Base-by-base conservation (phyloP, 1,140 invertebrate genomes). In the Wiebesia pumilae region DNA sequence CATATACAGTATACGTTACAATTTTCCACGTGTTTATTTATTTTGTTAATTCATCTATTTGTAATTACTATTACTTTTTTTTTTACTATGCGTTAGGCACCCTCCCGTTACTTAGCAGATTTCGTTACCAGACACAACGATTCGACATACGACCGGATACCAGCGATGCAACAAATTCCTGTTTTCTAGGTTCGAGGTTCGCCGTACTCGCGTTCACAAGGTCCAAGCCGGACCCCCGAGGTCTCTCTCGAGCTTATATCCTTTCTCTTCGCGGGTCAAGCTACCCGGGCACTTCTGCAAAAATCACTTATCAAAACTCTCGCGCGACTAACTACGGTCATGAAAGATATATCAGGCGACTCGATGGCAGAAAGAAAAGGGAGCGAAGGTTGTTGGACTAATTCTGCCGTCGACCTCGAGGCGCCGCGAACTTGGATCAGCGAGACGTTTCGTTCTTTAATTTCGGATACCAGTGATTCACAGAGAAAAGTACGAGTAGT, bases 51-150 rank as follows among this genome's bases (percentile, higher is more conserved):
- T 35, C 24, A 65, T 71, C 40, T 38, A 71, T 38, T 71, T 71
- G 1, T 24, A 71, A 38, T 38, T 71, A n/a, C n/a, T n/a, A 71
- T 24, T 71, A 16, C 2, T 69, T 78, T 77, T 86, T n/a, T 81
- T 9, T 88, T 88, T 84, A 88, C 80, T 88, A 90, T 87, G 89
- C 87, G 87, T 92, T 92, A 92, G 91, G 91, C 90, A 92, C 90
- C 91, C 89, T 91, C 87, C 88, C 88, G 88, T 88, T 88, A 85
- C 43, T 83, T 83, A 78, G 81, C 77, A 87, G 85, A 62, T 87
- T 83, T 87, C 38, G 47, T 87, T 87, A 83, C 38, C 27, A 84
- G 81, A 73, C 3, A 38, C 38, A 75, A 79, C 54, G n/a, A n/a
- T n/a, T n/a, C n/a, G n/a, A n/a, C n/a, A n/a, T n/a, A n/a, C n/a